Evolutionary conservation across 2,113 vertebrate species (phyloP).

Genomic region (Thunnus maccoyii): DNA sequence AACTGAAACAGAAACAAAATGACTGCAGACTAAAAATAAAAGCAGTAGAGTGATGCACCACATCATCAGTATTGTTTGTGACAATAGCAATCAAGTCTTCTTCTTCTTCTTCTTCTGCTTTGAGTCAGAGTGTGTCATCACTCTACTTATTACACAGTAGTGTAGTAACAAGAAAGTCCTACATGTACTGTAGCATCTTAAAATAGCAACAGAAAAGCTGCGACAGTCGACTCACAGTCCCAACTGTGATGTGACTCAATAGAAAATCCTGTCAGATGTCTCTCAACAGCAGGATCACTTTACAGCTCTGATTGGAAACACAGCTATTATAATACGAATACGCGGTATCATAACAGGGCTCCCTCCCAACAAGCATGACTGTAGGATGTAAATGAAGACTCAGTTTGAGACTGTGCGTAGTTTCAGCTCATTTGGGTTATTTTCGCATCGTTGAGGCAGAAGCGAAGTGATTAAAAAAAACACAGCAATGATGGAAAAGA

Average conservation of each 20-base stretch:
- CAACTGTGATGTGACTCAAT: conserved; percentile 46
- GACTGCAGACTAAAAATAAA: neutral
- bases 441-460: conserved; percentile 30
- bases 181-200: conserved; percentile 45
- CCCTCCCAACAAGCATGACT: conserved; percentile 49
- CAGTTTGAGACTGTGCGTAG: conserved; percentile 32
- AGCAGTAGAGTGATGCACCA: neutral
- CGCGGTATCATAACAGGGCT: neutral
- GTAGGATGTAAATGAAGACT: conserved; percentile 72
- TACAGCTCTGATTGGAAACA: conserved; percentile 65
- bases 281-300: conserved; percentile 67
- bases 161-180: conserved; percentile 29
- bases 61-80: conserved; percentile 49
- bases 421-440: conserved; percentile 23
- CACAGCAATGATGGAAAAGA: neutral
- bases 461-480: conserved; percentile 41
- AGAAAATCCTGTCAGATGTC: conserved; percentile 48
- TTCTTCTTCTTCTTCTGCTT: neutral
- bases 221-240: conserved; percentile 19
- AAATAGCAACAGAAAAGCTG: conserved; percentile 60
- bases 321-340: conserved; percentile 2
- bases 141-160: conserved; percentile 39
- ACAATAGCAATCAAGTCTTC: conserved; percentile 22
- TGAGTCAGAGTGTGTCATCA: conserved; percentile 46
- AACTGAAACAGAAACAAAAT: neutral